Base-by-base conservation (phyloP, 2,888 invertebrate species). In the Platycnemis pennipes region DNA sequence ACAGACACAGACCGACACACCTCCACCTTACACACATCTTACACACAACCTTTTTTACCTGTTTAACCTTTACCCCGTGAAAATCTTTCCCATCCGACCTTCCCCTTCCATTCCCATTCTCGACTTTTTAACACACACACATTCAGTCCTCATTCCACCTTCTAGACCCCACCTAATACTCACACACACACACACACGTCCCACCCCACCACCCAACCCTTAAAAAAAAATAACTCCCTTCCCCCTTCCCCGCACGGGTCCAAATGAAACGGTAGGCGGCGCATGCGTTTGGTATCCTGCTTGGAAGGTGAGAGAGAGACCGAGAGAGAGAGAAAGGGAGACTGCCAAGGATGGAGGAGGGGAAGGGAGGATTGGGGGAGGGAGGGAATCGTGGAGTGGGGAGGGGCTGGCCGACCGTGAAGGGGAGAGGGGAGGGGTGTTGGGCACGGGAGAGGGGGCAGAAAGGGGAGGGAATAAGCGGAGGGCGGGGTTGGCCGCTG, bases 271-370 rank as follows among this genome's bases (percentile, higher is more conserved):
- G 63, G 63, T 91, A 91, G 91, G 63, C 63, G 44, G 91, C 91
- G 91, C 91, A 91, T 91, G 91, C 91, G 91, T 91, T 91, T 91
- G 63, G 91, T 56, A 91, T 91, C 89, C 89, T 56, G 89, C 56
- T 56, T 37, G 63, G 89, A 91, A 16, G 31, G 89, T 56, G n/a
- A 46, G 89, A 53, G 89, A 53, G 53, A 89, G n/a, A 22, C 0
- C 22, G 19, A 42, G 42, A 42, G 89, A 56, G 49, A 37, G 88
- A 49, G 37, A 49, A 19, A 31, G 44, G 7, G 49, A 88, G 45
- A 53, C 4, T 49, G 13, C 53, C 53, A 8, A 53, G 53, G 53
- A 53, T 53, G 53, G 53, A n/a, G 1, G 77, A 77, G 77, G 11
- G 63, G 26, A 26, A 37, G 77, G 77, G 5, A 13, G 11, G 11